Conservation (phyloP, 2,113 vertebrate species). For the Lota lota region DNA sequence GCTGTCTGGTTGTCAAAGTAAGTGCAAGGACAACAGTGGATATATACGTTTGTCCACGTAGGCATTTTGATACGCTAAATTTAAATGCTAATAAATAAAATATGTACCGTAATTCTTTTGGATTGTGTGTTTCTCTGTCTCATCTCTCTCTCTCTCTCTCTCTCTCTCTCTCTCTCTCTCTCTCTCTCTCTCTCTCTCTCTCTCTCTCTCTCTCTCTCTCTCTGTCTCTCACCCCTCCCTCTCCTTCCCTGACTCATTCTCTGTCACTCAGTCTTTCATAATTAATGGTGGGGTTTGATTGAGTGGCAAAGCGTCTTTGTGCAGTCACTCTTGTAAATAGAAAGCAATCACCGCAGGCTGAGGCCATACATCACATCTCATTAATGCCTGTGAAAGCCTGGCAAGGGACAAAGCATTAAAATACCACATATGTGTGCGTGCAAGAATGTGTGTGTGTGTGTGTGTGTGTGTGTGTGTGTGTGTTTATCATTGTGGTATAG, state of each 20-base stretch:
- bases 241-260: background rate
- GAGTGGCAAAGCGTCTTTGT: conserved; percentile 51
- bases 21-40: too few species aligned
- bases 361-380: conserved; percentile 46
- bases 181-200: conserved; percentile 9
- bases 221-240: conserved; percentile 2
- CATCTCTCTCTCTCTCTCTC: conserved; percentile 4
- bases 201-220: conserved; percentile 8
- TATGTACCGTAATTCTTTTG: conserved; percentile 57
- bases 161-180: conserved; percentile 1
- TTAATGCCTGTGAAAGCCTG: conserved; percentile 40
- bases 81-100: background rate
- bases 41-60: too few species aligned
- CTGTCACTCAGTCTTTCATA: conserved; percentile 20
- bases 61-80: background rate
- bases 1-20: too few species aligned
- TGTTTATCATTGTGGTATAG: conserved; percentile 52
- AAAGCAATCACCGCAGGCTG: conserved; percentile 46
- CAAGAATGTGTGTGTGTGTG: too few species aligned
- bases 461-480: conserved; percentile 26
- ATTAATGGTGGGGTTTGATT: conserved; percentile 55
- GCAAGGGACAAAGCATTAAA: conserved; percentile 4
- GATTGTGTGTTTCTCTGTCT: background rate
- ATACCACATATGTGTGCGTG: background rate
- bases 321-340: conserved; percentile 51